Base-by-base conservation (phyloP, 1,140 invertebrate species). In the Lordiphosa stackelbergi region DNA sequence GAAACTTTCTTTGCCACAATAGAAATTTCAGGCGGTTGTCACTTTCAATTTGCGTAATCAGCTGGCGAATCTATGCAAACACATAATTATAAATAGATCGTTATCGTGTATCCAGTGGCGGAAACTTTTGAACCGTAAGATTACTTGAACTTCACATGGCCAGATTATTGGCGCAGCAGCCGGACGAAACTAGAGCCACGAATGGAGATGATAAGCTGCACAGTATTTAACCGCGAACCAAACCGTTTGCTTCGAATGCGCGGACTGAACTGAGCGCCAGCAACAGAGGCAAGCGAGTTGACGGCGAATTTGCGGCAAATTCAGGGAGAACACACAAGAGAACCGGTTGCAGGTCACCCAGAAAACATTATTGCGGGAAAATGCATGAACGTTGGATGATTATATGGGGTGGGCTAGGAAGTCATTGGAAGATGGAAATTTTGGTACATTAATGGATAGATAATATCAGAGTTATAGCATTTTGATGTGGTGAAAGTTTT, bases 281-380 rank as follows among this genome's bases (percentile, higher is more conserved):
- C 43, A 46, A 38, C n/a, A 46, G 31, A 19, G 28, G 46, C 12
- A 22, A 10, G 53, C 54, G 52, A 61, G 47, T 55, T 57, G 52
- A 53, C 49, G 49, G 48, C 12, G 42, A 13, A 48, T 72, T 45
- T 24, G 58, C 36, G n/a, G 43, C 4, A 38, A 64, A 41, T 11
- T 28, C 35, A 61, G 66, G 48, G 53, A 58, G 19, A 35, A 12
- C 45, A 43, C 16, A 8, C 12, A 31, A 10, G 22, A 48, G 42
- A 75, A 77, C 73, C 72, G 72, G 72, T 77, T 68, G 40, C 13
- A 5, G 22, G n/a, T 37, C 42, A 64, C 73, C 73, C 73, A 77
- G 10, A 41, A 42, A 60, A 69, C 73, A 78, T 59, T 43, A 38
- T 40, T 10, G 28, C 8, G 28, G 28, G 6, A 8, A 0, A 31